A percentile compares a stretch with the other conserved stretches of the same genome.
Evolutionary conservation across 2,797 vertebrate genomes (phyloP).

Genomic region (Heteromormyrus szaboi): DNA sequence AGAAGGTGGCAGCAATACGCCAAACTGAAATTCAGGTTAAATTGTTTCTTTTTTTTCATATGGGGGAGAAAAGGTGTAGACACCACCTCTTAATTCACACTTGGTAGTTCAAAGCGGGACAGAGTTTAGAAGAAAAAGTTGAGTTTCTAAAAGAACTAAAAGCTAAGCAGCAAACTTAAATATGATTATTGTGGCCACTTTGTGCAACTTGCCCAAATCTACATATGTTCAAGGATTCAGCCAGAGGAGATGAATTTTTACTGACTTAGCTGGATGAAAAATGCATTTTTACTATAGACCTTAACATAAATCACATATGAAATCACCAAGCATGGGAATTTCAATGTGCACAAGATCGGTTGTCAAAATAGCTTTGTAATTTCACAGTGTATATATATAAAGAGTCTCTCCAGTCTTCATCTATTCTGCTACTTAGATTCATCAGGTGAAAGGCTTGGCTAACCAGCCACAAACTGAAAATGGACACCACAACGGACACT

Average conservation of each 20-base stretch:
- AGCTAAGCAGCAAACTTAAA: not conserved
- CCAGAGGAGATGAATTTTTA: not conserved
- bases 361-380: not conserved
- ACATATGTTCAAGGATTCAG: not conserved
- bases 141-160: not conserved
- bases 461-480: not conserved
- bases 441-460: not conserved
- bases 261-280: not conserved
- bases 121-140: not conserved
- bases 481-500: not conserved
- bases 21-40: not conserved
- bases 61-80: not conserved
- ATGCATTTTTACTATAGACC: not conserved
- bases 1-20: slow-evolving; percentile 17
- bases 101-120: not conserved
- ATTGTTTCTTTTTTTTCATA: not conserved
- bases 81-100: not conserved
- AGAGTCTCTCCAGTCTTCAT: not conserved
- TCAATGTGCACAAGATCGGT: not conserved
- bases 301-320: not conserved
- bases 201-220: not conserved
- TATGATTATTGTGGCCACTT: not conserved
- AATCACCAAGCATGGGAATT: not conserved
- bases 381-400: not conserved
- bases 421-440: not conserved